These are phyloP conservation scores for Synodontis membranacea DNA, from an alignment of 2,113 vertebrate species.

Conservation along the genomic window DNA sequence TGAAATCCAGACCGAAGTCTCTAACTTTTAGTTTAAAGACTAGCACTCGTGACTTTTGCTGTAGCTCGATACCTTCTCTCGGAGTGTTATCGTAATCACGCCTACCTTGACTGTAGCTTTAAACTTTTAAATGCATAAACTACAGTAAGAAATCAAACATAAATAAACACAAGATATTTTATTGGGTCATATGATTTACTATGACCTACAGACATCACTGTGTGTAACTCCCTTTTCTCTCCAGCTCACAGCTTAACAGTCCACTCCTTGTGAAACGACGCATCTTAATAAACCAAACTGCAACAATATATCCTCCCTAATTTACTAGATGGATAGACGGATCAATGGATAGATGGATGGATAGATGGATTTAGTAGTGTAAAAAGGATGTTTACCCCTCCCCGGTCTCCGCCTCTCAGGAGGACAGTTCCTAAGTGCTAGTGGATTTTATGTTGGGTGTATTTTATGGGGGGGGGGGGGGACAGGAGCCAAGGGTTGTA, in stretches of 20 bases:
- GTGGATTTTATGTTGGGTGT: constrained; percentile 80
- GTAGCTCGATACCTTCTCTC: not conserved
- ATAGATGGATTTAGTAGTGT: constrained; percentile 77
- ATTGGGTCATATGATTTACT: constrained; percentile 10
- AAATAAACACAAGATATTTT: not conserved
- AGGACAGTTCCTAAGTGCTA: constrained; percentile 79
- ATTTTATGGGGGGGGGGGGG: constrained; percentile 76
- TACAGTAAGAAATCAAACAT: constrained; percentile 2
- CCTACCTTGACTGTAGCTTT: not conserved
- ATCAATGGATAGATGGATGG: constrained; percentile 57
- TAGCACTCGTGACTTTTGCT: not conserved
- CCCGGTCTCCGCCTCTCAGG: constrained; percentile 57
- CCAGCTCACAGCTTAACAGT: constrained; percentile 38
- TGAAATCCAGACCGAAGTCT: constrained; percentile 10
- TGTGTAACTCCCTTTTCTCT: not conserved
- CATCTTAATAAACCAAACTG: constrained; percentile 77
- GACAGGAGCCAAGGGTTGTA: constrained; percentile 76
- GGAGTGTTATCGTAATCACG: not conserved
- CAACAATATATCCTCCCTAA: constrained; percentile 74
- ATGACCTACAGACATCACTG: constrained; percentile 11
- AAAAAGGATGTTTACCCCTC: constrained; percentile 75
- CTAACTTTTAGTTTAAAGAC: not conserved
- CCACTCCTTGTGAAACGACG: constrained; percentile 71
- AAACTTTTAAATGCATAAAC: constrained; percentile 5
- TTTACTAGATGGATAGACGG: constrained; percentile 55